These are phyloP conservation scores for Lepidochitona cinerea DNA, from an alignment of 2,888 invertebrate species.

Conservation along the genomic window DNA sequence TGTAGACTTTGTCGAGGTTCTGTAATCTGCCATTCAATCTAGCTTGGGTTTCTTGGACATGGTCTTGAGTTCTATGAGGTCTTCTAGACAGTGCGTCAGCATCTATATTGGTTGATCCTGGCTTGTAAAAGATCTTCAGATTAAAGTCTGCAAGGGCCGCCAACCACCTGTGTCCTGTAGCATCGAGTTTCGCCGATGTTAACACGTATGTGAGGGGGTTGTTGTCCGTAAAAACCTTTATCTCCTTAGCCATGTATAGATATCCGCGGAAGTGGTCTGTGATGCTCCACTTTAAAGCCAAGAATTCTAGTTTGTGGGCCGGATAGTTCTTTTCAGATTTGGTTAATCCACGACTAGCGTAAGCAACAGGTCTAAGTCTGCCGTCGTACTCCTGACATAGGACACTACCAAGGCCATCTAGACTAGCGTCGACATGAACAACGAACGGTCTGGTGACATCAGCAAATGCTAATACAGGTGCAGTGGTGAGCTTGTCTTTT, in stretches of 20 bases:
- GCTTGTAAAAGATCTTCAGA: constrained; percentile 11
- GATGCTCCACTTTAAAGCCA: constrained; percentile 26
- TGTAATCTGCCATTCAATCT: not conserved
- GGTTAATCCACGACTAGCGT: constrained; percentile 16
- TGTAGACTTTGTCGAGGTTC: not conserved
- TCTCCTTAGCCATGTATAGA: constrained; percentile 6
- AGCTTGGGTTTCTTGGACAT: not conserved
- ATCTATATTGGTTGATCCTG: constrained; percentile 7
- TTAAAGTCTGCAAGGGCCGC: constrained; percentile 15
- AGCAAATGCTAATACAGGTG: constrained; percentile 24
- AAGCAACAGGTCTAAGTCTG: constrained; percentile 13
- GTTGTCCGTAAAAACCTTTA: constrained; percentile 1
- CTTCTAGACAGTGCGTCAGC: constrained; percentile 2
- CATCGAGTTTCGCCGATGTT: constrained; percentile 20
- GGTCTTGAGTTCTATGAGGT: not conserved
- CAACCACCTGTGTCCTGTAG: constrained; percentile 22
- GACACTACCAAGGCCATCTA: constrained; percentile 22
- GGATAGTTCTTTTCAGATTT: constrained; percentile 19
- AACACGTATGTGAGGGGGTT: constrained; percentile 21
- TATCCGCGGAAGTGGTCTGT: constrained; percentile 22
- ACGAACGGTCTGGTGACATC: constrained; percentile 23
- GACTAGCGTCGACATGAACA: constrained; percentile 21
- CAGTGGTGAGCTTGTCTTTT: not conserved
- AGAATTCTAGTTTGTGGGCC: constrained; percentile 20
- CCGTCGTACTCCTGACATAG: constrained; percentile 23